Percentiles rank a stretch among this genome's conserved stretches.
phyloP scores from a whole-genome alignment of 2,113 vertebrate species.

The Kryptolebias marmoratus region DNA sequence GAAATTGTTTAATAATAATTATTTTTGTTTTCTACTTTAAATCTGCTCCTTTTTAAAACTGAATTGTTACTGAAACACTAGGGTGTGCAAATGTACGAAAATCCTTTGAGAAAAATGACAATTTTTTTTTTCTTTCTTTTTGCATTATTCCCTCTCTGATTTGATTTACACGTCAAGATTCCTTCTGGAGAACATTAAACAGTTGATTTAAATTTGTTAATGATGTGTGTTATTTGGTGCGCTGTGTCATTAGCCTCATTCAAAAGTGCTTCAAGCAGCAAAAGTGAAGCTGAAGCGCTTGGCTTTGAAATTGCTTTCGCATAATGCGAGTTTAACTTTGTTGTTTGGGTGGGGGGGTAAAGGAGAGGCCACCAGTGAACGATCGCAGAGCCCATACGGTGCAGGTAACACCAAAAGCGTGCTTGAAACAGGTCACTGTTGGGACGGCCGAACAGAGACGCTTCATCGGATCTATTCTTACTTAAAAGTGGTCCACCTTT shows the following conservation, averaged over 20 bases:
- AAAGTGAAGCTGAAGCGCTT: conserved; percentile 41
- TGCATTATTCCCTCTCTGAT: conserved; percentile 80
- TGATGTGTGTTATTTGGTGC: conserved; percentile 72
- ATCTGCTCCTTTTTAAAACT: conserved; percentile 81
- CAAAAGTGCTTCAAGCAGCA: conserved; percentile 72
- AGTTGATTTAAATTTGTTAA: conserved; percentile 90
- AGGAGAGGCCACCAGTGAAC: not conserved
- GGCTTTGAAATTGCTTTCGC: conserved; percentile 58
- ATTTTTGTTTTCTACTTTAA: conserved; percentile 60
- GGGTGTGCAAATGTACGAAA: conserved; percentile 88
- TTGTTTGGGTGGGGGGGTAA: not conserved
- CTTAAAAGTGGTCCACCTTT: too few species aligned
- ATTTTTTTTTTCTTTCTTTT: conserved; percentile 50
- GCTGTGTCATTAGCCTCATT: conserved; percentile 64
- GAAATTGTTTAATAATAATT: conserved; percentile 44
- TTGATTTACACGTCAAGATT: conserved; percentile 91
- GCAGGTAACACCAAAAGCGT: not conserved
- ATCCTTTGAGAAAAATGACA: conserved; percentile 81
- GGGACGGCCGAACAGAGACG: not conserved
- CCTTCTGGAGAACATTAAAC: conserved; percentile 97
- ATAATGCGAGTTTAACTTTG: conserved; percentile 27
- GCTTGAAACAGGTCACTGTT: not conserved
- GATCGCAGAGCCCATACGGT: not conserved
- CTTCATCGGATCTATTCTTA: too few species aligned
- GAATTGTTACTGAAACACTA: conserved; percentile 88